These are phyloP conservation scores for Seira ritae DNA, from an alignment of 2,888 invertebrate genomes.

Conservation along the genomic window DNA sequence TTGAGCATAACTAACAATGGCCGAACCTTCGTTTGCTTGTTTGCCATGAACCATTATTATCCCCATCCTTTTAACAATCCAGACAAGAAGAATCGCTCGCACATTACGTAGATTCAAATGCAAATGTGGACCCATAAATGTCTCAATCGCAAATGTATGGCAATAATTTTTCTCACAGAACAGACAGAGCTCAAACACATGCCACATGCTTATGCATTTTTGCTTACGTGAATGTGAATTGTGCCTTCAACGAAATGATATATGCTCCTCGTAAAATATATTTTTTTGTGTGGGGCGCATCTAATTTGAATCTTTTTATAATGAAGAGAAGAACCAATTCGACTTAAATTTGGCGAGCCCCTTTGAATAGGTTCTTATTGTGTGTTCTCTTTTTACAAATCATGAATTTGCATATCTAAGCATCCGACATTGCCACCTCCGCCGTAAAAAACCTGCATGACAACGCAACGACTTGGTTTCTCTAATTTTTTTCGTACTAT, in stretches of 20 bases:
- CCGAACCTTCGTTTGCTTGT: no score
- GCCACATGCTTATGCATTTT: no score
- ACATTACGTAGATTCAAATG: constrained; percentile 52
- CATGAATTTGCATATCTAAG: constrained; percentile 58
- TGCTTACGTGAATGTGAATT: no score
- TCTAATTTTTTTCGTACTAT: no score
- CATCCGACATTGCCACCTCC: no score
- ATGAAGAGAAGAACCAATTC: not conserved
- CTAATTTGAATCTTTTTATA: constrained; percentile 43
- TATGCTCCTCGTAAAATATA: no score
- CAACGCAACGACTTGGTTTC: no score
- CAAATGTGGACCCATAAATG: constrained; percentile 59
- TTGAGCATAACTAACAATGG: no score
- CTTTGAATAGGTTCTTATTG: constrained; percentile 24
- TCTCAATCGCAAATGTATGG: constrained; percentile 53
- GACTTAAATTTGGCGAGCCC: no score
- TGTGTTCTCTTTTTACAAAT: constrained; percentile 38
- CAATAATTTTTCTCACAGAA: constrained; percentile 40
- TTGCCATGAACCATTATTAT: constrained; percentile 54
- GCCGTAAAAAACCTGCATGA: no score
- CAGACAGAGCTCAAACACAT: not conserved
- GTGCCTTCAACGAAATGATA: no score
- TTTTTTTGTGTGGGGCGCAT: no score
- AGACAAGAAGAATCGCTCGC: constrained; percentile 50
- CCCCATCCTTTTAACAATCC: constrained; percentile 49